These are phyloP conservation scores for Spisula solida DNA, from an alignment of 2,888 invertebrate genomes.

Conservation along the genomic window DNA sequence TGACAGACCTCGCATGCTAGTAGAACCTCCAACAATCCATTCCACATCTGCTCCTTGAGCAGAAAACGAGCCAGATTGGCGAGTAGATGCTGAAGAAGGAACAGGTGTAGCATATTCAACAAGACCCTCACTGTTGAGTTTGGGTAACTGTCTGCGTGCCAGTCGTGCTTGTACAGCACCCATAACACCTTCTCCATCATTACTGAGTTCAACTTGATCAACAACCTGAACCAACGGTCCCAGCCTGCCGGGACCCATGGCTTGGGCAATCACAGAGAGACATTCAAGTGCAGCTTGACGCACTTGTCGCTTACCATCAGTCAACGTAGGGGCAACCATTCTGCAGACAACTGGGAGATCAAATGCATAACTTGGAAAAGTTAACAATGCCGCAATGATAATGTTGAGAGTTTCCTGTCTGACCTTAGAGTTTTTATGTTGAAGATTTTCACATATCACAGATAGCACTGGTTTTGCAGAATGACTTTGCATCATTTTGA, in stretches of 20 bases:
- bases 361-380: conserved; percentile 93
- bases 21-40: conserved; percentile 90
- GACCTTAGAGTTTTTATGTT: conserved; percentile 89
- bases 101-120: conserved; percentile 92
- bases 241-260: conserved; percentile 89
- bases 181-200: conserved; percentile 88
- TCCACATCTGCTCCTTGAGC: conserved; percentile 91
- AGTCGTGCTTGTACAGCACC: conserved; percentile 93
- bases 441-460: conserved; percentile 88
- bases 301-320: conserved; percentile 92
- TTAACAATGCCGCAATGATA: conserved; percentile 92
- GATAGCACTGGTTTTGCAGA: conserved; percentile 89
- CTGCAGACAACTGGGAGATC: conserved; percentile 89
- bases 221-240: conserved; percentile 89
- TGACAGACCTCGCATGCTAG: conserved; percentile 75
- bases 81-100: conserved; percentile 88
- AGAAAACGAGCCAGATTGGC: conserved; percentile 76
- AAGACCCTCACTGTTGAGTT: conserved; percentile 91
- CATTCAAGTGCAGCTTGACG: conserved; percentile 94
- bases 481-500: conserved; percentile 89
- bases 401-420: conserved; percentile 93
- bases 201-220: conserved; percentile 87
- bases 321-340: conserved; percentile 88
- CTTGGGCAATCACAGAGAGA: conserved; percentile 93
- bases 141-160: conserved; percentile 92